phyloP scores from a whole-genome alignment of 2,797 vertebrate species.

The Phalanger gymnotis region DNA sequence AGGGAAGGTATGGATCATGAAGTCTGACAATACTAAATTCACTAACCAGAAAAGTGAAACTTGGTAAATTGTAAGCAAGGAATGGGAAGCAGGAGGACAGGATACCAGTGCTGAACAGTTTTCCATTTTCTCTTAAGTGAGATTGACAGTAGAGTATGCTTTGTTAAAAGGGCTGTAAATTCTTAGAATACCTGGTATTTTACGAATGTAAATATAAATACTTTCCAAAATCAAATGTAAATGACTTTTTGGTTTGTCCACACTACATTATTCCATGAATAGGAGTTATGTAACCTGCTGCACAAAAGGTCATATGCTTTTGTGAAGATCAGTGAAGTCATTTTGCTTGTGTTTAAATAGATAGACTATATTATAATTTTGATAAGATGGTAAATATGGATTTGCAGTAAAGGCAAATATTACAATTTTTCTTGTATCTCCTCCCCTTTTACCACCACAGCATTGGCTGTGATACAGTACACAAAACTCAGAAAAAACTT shows the following conservation, averaged over 20 bases:
- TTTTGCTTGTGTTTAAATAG: neutral
- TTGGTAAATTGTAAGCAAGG: no score
- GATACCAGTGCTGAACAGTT: no score
- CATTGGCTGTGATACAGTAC: neutral
- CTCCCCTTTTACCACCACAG: neutral
- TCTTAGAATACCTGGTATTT: neutral
- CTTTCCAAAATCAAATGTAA: neutral
- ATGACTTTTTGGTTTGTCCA: neutral
- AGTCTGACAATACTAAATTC: no score
- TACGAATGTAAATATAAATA: neutral
- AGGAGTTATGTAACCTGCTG: neutral
- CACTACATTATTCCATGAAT: neutral
- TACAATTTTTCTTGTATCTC: neutral
- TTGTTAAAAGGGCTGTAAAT: neutral
- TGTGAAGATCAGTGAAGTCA: neutral
- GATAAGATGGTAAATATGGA: neutral
- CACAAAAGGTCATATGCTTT: neutral
- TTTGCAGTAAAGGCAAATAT: neutral
- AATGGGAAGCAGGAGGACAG: no score
- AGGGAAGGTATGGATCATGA: no score
- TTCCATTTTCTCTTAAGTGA: neutral
- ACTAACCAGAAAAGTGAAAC: no score
- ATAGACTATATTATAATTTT: neutral
- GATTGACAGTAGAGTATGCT: neutral
- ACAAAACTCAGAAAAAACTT: neutral